phyloP scores from a whole-genome alignment of 2,797 vertebrate species.

The Schizopygopsis pylzovi region DNA sequence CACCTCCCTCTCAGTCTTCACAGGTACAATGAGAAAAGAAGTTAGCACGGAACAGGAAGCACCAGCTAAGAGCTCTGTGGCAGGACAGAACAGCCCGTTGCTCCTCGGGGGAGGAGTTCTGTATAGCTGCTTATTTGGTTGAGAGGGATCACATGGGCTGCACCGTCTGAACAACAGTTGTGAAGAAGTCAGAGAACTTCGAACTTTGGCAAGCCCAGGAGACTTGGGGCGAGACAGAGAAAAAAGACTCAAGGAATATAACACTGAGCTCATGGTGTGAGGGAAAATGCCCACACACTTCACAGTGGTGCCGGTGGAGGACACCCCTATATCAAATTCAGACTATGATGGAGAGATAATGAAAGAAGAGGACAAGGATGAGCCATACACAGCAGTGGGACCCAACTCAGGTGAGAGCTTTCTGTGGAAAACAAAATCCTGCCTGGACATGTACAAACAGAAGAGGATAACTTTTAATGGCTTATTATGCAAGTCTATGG shows the following conservation, averaged over 20 bases:
- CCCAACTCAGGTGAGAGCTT: constrained; percentile 59
- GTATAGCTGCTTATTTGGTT: constrained; percentile 54
- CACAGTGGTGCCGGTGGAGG: constrained; percentile 83
- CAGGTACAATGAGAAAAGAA: constrained; percentile 39
- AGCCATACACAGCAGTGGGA: constrained; percentile 16
- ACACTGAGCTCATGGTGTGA: constrained; percentile 49
- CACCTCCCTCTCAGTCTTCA: not conserved
- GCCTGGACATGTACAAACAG: constrained; percentile 30
- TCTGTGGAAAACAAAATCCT: not conserved
- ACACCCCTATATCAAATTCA: constrained; percentile 56
- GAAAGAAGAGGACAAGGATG: constrained; percentile 55
- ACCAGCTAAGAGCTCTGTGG: constrained; percentile 16
- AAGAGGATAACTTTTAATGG: not conserved
- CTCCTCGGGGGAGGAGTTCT: constrained; percentile 51
- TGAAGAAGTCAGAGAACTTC: constrained; percentile 42
- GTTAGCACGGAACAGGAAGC: constrained; percentile 53
- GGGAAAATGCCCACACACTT: constrained; percentile 82
- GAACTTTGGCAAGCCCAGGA: constrained; percentile 47
- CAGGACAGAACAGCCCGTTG: not conserved
- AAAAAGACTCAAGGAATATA: constrained; percentile 28
- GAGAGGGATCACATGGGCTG: constrained; percentile 60
- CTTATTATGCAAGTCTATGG: not conserved
- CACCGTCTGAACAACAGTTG: constrained; percentile 55
- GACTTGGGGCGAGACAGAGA: constrained; percentile 7
- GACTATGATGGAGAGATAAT: constrained; percentile 32